Conservation (phyloP, 2,888 invertebrate genomes). For the Rotaria socialis region DNA sequence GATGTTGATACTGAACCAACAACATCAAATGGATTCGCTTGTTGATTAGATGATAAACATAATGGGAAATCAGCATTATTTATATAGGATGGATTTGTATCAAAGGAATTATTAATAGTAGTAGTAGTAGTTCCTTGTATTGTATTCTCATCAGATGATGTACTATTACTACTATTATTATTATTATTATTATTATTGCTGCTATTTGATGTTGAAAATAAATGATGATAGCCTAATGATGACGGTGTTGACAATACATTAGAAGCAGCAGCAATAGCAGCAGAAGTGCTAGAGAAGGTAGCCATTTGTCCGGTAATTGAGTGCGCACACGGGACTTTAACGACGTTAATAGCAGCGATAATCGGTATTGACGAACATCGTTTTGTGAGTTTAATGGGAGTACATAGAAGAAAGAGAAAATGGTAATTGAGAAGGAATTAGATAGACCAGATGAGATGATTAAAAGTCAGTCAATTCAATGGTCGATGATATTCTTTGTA, state of each 20-base stretch:
- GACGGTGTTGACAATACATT: neutral
- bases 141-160: constrained; percentile 9
- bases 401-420: neutral
- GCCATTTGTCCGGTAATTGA: constrained; percentile 26
- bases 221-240: constrained; percentile 20
- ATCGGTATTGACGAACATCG: constrained; percentile 15
- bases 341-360: constrained; percentile 25
- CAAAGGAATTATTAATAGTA: neutral
- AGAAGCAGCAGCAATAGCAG: neutral
- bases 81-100: neutral
- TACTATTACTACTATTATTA: neutral
- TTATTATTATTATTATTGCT: neutral
- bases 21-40: neutral
- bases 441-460: constrained; percentile 25
- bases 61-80: neutral
- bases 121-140: neutral
- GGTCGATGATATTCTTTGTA: neutral
- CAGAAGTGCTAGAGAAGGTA: neutral
- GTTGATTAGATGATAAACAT: neutral
- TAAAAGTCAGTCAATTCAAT: constrained; percentile 19
- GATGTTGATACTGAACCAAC: neutral
- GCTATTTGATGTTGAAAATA: constrained; percentile 13
- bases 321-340: constrained; percentile 9
- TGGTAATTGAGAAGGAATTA: constrained; percentile 29
- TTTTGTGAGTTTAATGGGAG: constrained; percentile 25